A percentile compares a stretch with the other conserved stretches of the same genome.
These are phyloP conservation scores for Malthinus flaveolus DNA, from an alignment of 2,888 invertebrate genomes.

Conservation along the genomic window DNA sequence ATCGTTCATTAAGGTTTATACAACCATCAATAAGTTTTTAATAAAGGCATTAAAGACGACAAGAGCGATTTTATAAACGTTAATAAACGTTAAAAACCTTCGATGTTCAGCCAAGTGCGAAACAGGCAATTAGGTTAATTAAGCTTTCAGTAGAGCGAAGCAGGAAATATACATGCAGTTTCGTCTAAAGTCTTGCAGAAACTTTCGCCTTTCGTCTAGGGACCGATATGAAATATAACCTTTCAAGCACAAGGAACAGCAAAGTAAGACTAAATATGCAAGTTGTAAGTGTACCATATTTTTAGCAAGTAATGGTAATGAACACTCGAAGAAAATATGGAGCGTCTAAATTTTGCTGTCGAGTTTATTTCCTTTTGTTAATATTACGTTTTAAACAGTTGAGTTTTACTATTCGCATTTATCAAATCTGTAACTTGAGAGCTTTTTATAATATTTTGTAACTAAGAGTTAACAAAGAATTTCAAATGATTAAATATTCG, in stretches of 20 bases:
- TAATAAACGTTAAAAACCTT: constrained; percentile 35
- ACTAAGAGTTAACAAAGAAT: no score
- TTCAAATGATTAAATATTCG: no score
- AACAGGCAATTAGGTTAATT: constrained; percentile 41
- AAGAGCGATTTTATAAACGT: constrained; percentile 27
- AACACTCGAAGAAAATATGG: constrained; percentile 30
- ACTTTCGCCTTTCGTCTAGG: constrained; percentile 34
- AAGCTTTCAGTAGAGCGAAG: constrained; percentile 36
- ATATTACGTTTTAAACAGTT: constrained; percentile 24
- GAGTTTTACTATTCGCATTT: not conserved
- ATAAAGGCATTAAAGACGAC: constrained; percentile 17
- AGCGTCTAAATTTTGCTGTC: constrained; percentile 32
- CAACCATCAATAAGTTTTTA: constrained; percentile 17
- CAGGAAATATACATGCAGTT: constrained; percentile 35
- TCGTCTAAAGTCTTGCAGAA: constrained; percentile 31
- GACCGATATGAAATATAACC: constrained; percentile 38
- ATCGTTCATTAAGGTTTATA: constrained; percentile 1
- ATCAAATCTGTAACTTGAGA: not conserved
- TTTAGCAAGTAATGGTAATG: constrained; percentile 32
- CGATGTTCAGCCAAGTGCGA: constrained; percentile 36
- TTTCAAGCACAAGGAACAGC: constrained; percentile 32
- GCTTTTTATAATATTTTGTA: no score
- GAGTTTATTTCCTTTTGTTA: constrained; percentile 28
- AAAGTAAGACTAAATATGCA: constrained; percentile 35
- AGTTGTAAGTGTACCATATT: constrained; percentile 31